phyloP scores from a whole-genome alignment of 2,113 vertebrate genomes.

The Tragulus kanchil region DNA sequence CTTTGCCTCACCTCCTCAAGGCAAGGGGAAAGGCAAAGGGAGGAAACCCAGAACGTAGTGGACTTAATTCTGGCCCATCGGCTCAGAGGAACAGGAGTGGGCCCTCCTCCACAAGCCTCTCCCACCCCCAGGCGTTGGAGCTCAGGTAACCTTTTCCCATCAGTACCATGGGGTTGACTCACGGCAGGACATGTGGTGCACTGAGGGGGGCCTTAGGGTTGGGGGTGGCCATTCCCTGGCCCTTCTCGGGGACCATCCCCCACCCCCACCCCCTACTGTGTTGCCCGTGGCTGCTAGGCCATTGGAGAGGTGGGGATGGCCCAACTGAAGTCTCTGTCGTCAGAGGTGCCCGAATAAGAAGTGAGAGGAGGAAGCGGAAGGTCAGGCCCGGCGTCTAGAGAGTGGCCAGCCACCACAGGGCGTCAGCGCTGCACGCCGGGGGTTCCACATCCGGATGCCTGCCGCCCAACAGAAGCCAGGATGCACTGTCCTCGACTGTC shows the following conservation, averaged over 20 bases:
- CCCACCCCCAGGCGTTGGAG: neutral
- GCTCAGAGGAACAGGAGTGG: neutral
- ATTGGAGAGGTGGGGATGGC: constrained; percentile 9
- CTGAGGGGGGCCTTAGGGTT: neutral
- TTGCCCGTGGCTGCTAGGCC: constrained; percentile 40
- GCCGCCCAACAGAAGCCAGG: neutral
- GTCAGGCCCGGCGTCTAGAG: constrained; percentile 20
- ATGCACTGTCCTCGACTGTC: neutral
- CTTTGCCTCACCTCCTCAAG: neutral
- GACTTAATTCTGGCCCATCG: neutral
- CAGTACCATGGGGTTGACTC: neutral
- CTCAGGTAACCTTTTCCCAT: neutral
- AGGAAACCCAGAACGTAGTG: neutral
- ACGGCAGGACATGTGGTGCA: neutral
- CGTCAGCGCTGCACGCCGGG: neutral
- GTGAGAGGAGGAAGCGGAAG: constrained; percentile 71
- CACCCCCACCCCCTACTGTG: neutral
- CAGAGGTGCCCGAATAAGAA: constrained; percentile 70
- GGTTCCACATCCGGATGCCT: neutral
- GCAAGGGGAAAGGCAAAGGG: neutral
- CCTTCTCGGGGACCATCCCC: neutral
- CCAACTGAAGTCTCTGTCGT: constrained; percentile 61
- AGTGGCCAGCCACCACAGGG: constrained; percentile 26
- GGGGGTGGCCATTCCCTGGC: neutral
- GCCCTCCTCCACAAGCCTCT: neutral